Conservation (phyloP, 1,140 invertebrate species). For the Hestina assimilis region DNA sequence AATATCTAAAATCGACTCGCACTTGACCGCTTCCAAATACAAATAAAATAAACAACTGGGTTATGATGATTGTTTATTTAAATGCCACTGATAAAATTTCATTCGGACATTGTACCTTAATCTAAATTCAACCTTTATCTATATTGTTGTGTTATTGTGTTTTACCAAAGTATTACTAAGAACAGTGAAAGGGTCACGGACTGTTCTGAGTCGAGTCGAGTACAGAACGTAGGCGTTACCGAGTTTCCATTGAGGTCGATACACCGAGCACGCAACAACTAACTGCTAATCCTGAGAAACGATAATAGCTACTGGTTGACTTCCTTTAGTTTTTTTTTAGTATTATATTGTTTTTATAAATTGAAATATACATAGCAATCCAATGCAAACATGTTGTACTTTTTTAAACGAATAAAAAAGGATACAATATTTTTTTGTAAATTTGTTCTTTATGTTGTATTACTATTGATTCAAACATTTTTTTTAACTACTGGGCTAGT, state of each 20-base stretch:
- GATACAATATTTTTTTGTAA: no score
- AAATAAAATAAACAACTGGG: no score
- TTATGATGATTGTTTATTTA: not conserved
- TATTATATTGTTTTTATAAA: not conserved
- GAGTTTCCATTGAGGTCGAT: slow-evolving; percentile 11
- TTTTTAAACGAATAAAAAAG: no score
- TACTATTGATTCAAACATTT: no score
- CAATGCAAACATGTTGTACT: no score
- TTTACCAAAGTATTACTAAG: not conserved
- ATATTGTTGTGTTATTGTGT: not conserved
- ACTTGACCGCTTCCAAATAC: no score
- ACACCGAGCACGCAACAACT: slow-evolving; percentile 20
- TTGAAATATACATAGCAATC: not conserved
- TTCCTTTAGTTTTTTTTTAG: not conserved
- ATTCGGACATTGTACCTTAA: not conserved
- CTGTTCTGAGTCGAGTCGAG: slow-evolving; percentile 3
- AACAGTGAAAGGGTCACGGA: slow-evolving; percentile 6
- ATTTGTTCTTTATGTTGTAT: no score
- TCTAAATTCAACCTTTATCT: no score
- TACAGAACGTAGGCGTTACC: slow-evolving; percentile 16
- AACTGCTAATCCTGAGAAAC: slow-evolving; percentile 22
- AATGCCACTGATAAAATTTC: not conserved
- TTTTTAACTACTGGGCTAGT: no score
- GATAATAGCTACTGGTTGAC: slow-evolving; percentile 9
- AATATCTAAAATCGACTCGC: no score